Evolutionary conservation across 2,113 vertebrate species (phyloP), one percentile per base, ranked within the genome.

Genomic region (Tachuris rubrigastra): DNA sequence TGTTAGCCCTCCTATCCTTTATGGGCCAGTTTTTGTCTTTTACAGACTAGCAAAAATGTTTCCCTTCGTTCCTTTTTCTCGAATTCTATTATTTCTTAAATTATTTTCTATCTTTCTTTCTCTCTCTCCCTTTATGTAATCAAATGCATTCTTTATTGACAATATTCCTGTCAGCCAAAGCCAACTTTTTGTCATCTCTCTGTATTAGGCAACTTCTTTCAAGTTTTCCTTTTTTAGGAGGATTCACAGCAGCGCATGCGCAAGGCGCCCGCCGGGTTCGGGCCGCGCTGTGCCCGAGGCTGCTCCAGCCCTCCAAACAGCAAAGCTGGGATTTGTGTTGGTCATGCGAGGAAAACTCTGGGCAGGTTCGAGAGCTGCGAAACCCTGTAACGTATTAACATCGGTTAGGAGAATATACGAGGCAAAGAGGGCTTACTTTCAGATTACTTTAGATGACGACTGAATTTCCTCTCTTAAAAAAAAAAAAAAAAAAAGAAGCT

Each of bases 1-100:
- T 96, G 93, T 96, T 95, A 95, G 90, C 82, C 85, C 73, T 89
- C 88, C 68, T 92, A 87, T 74, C 74, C 84, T 87, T 89, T 95
- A 66, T 77, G 77, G 76, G 80, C 79, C 49, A 11, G 37, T 86
- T 87, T 91, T 81, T 87, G 69, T 69, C 67, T 93, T 84, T 93
- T 78, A 78, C 55, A 89, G 47, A 80, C 68, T 50, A 87, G 65
- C 68, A 59, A 85, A 94, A 90, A 50, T 72, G 14, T 91, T 93
- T 96, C 58, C 87, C 39, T 89, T 78, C 28, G 1, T 31, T 72
- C 62, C 59, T 92, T 87, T 80, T 83, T 23, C 88, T 89, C 17
- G 39, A 72, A 77, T 85, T 75, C 46, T 72, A 81, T 85, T 80
- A 11, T 87, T 76, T 59, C 55, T 80, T 33, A 72, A 76, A 89